phyloP scores from a whole-genome alignment of 2,113 vertebrate genomes.

The Prunella himalayana region DNA sequence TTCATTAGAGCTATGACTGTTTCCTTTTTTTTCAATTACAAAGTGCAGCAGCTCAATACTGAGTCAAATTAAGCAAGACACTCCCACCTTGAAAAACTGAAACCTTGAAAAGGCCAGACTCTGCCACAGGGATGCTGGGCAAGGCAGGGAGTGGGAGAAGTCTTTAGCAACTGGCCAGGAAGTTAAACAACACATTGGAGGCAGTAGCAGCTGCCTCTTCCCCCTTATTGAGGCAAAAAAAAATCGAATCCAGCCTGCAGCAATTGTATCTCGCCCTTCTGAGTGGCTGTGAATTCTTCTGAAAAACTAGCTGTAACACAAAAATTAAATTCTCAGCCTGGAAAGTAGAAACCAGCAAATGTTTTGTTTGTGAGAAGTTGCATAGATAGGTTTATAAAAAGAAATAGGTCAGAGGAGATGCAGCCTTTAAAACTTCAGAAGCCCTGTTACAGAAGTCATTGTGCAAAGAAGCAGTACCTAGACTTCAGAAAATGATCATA shows the following conservation, averaged over 20 bases:
- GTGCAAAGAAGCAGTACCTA: neutral
- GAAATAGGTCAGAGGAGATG: neutral
- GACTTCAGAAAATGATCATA: conserved; percentile 10
- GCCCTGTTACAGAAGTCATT: neutral
- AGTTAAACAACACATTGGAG: neutral
- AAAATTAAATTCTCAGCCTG: neutral
- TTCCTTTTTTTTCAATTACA: neutral
- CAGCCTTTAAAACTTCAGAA: neutral
- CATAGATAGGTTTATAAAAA: neutral
- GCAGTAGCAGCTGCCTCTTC: neutral
- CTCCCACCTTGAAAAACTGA: neutral
- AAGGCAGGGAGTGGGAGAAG: neutral
- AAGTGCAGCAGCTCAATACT: neutral
- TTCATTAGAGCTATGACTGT: neutral
- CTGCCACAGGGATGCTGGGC: neutral
- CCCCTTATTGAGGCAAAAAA: neutral
- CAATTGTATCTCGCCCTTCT: neutral
- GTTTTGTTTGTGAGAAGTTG: neutral
- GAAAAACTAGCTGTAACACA: neutral
- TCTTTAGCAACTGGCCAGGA: neutral
- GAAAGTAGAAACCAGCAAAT: neutral
- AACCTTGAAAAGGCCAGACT: neutral
- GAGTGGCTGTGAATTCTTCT: neutral
- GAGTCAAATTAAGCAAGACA: neutral
- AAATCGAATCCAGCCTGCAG: rapidly evolving